Base-by-base conservation (phyloP, 2,797 vertebrate genomes). In the Sebastes taczanowskii region DNA sequence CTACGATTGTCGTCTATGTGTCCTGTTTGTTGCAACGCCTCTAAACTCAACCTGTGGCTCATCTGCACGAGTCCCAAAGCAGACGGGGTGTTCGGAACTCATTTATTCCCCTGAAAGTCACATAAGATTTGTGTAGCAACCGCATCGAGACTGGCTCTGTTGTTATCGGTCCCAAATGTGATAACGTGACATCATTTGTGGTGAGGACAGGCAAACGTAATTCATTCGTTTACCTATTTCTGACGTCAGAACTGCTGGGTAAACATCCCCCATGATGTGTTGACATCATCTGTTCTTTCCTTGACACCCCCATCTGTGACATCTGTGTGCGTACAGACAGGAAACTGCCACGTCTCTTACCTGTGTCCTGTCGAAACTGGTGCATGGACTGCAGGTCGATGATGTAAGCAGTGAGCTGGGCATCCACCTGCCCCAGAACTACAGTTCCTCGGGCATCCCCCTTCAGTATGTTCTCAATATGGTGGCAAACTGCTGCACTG, bases 331-430 rank as follows among this genome's bases (percentile, higher is more conserved):
- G 16, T 32, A 13, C 11, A 42, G 7, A 80, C 73, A 69, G 60
- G 34, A 67, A 59, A 30, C 16, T 11, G 13, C 5, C 25, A 18
- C 20, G 3, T 58, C 25, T 83, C 97, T 96, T 95, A 99, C 98
- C 98, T 68, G 98, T 99, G 89, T 99, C 98, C 93, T 99, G 98
- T 68, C 98, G 96, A 84, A 99, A 99, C 95, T 99, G 98, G 85
- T 99, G 97, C 98, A 99, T 99, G 89, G 98, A 97, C 93, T 99
- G 98, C 87, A 99, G 95, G 92, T 99, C 98, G 0, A 99, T 98
- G 95, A 99, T 58, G 85, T 99, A 99, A n/a, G 98, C 97, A 0
- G 96, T 93, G 52, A 99, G 97, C 93, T 97, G 97, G 18, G 94
- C 93, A 0, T 99, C 98, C 81, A 98, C 97, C 92, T 99, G 98